phyloP scores from a whole-genome alignment of 1,140 invertebrate species.

The Paramacrobiotus metropolitanus region DNA sequence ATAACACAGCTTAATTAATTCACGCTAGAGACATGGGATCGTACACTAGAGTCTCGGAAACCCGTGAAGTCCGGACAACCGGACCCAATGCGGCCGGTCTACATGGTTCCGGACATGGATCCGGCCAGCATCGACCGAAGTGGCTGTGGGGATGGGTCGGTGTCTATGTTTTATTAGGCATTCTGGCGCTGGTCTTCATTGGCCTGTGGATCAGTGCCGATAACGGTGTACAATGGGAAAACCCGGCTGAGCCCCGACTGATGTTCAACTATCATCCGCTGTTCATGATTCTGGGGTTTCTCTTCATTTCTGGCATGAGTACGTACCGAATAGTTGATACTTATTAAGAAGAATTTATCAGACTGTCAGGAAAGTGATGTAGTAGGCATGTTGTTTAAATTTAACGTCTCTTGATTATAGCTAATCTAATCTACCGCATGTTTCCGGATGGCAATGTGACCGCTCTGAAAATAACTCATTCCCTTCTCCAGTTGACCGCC shows the following conservation, averaged over 20 bases:
- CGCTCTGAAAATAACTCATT: not conserved
- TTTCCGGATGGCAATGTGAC: not conserved
- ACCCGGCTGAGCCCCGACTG: not conserved
- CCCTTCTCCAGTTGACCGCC: not conserved
- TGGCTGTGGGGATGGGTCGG: not conserved
- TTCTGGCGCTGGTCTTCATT: not conserved
- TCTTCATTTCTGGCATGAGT: not conserved
- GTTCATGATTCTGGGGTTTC: not conserved
- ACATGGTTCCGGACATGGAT: not conserved
- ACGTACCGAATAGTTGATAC: not conserved
- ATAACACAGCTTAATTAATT: too few relatives aligned
- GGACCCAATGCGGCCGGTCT: not conserved
- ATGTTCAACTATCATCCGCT: conserved; percentile 1
- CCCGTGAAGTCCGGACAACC: not conserved
- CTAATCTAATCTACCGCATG: not conserved
- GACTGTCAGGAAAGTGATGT: not conserved
- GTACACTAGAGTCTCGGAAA: not conserved
- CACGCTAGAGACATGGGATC: too few relatives aligned
- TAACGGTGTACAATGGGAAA: not conserved
- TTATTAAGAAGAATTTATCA: not conserved
- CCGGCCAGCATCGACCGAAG: not conserved
- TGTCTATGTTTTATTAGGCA: not conserved
- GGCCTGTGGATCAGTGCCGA: not conserved
- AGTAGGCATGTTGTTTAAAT: not conserved
- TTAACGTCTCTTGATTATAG: not conserved